A percentile compares a stretch with the other conserved stretches of the same genome.
phyloP scores from a whole-genome alignment of 2,113 vertebrate species.

The Pithys albifrons region DNA sequence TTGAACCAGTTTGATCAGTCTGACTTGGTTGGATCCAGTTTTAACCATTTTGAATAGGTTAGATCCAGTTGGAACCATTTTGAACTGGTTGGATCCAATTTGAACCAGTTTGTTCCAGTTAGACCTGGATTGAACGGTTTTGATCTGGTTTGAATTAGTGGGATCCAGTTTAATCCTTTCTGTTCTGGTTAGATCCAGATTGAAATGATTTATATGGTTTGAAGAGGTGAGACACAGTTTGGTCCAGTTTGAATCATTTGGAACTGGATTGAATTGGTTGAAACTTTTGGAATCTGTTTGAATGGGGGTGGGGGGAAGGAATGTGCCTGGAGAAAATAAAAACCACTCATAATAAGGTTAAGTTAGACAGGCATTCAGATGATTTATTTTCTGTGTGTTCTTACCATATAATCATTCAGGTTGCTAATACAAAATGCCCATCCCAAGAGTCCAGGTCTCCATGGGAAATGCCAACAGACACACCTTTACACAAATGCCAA shows the following conservation, averaged over 20 bases:
- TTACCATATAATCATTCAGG: background rate
- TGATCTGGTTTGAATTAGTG: background rate
- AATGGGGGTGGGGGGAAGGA: background rate
- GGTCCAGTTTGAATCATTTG: background rate
- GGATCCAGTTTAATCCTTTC: background rate
- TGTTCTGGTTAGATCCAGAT: background rate
- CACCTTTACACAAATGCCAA: background rate
- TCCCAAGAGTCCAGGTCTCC: background rate
- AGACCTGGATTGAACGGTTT: background rate
- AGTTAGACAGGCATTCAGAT: background rate
- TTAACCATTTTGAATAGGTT: background rate
- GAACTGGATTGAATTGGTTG: background rate
- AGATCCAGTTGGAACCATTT: background rate
- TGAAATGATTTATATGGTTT: background rate
- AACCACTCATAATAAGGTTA: background rate
- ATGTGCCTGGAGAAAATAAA: background rate
- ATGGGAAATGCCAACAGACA: conserved; percentile 26
- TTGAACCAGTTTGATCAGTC: background rate
- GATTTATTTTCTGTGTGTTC: background rate
- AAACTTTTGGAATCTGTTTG: rapidly evolving
- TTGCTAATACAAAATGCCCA: background rate
- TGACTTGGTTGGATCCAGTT: rapidly evolving
- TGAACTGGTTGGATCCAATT: background rate
- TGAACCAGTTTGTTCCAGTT: background rate
- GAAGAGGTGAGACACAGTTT: background rate